Conservation (phyloP, 2,113 vertebrate genomes). For the western clawed frog (Xenopus tropicalis) region UCB_Xtro_10.0 CM004446.2:106123001-106123500, state of each 20-base stretch:
- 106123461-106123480: too few species aligned
- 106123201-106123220: conserved; percentile 60
- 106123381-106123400: background rate
- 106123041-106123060: conserved; percentile 76
- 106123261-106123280: conserved; percentile 61
- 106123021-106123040: conserved; percentile 72
- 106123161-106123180: conserved; percentile 57
- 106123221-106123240: conserved; percentile 57
- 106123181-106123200: conserved; percentile 61
- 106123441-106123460: too few species aligned
- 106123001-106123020: conserved; percentile 64
- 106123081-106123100: conserved; percentile 70
- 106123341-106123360: conserved; percentile 1
- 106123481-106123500: too few species aligned
- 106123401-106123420: too few species aligned
- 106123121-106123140: conserved; percentile 62
- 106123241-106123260: conserved; percentile 41
- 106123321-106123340: conserved; percentile 13
- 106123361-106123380: conserved; percentile 1
- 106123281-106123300: conserved; percentile 57
- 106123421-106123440: too few species aligned
- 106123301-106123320: conserved; percentile 39
- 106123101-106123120: conserved; percentile 66
- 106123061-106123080: conserved; percentile 64
- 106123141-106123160: conserved; percentile 57